Evolutionary conservation across 2,797 vertebrate species (phyloP).

Genomic region (Agapornis canus): DNA sequence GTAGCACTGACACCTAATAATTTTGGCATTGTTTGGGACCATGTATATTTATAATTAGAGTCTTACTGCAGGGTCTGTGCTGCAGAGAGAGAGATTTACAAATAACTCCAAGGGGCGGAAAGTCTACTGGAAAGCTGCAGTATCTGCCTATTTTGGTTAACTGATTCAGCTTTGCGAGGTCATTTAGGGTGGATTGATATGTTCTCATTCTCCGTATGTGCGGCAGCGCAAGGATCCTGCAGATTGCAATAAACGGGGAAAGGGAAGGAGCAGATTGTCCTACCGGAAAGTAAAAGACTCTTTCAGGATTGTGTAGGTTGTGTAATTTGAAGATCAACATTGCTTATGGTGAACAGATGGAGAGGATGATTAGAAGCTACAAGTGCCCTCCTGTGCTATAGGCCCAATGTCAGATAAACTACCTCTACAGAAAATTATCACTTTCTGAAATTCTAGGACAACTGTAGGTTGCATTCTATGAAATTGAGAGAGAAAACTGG

Average conservation of each 20-base stretch:
- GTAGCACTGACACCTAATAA: background rate
- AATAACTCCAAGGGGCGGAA: background rate
- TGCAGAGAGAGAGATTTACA: background rate
- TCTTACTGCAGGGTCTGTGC: background rate
- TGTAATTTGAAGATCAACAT: conserved; percentile 48
- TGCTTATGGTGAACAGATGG: conserved; percentile 67
- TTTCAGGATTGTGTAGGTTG: conserved; percentile 52
- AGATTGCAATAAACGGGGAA: conserved; percentile 35
- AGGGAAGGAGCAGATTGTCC: conserved; percentile 66
- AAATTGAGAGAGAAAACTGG: conserved; percentile 61
- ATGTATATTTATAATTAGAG: rapidly evolving
- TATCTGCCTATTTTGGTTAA: conserved; percentile 45
- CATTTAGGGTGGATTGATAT: conserved; percentile 57
- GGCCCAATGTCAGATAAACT: conserved; percentile 66
- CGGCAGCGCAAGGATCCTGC: conserved; percentile 48
- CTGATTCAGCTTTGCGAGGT: conserved; percentile 41
- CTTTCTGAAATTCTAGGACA: conserved; percentile 64
- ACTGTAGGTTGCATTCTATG: conserved; percentile 65
- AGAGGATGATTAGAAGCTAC: conserved; percentile 68
- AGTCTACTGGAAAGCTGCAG: conserved; percentile 20
- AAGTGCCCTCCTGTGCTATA: conserved; percentile 63
- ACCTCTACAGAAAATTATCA: conserved; percentile 62
- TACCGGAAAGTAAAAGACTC: conserved; percentile 63
- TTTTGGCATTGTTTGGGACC: background rate
- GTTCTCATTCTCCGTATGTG: conserved; percentile 53